These are phyloP conservation scores for Petrosia ficiformis DNA, from an alignment of 37 sponge, comb jelly and placozoan species.

Conservation along the genomic window DNA sequence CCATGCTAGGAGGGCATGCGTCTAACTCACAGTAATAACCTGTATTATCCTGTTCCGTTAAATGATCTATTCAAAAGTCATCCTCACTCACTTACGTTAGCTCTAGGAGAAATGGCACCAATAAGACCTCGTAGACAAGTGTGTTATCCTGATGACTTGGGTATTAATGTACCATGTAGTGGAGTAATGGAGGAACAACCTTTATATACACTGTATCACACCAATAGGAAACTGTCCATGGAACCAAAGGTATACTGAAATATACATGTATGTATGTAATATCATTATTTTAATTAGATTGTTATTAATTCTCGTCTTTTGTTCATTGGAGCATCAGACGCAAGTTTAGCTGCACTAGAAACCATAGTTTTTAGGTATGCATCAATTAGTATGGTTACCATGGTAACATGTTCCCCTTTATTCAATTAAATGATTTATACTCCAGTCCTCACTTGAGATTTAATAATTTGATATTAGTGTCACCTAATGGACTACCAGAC, in stretches of 20 bases:
- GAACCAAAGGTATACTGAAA: conserved; percentile 78
- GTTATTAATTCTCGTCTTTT: conserved; percentile 84
- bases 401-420: too few relatives aligned
- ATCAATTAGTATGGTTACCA: background rate
- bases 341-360: conserved; percentile 80
- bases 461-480: conserved; percentile 87
- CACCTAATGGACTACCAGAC: conserved; percentile 74
- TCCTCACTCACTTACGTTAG: background rate
- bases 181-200: conserved; percentile 47
- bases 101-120: conserved; percentile 50
- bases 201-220: conserved; percentile 90
- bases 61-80: background rate
- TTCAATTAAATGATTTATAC: background rate
- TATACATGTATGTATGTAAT: background rate
- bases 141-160: conserved; percentile 69
- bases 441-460: conserved; percentile 89
- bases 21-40: conserved; percentile 58
- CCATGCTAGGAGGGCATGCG: conserved; percentile 68
- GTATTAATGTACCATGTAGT: conserved; percentile 68
- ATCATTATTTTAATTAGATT: conserved; percentile 35
- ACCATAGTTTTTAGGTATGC: conserved; percentile 58
- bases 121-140: conserved; percentile 86
- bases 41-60: conserved; percentile 76
- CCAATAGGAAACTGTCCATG: conserved; percentile 88
- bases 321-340: conserved; percentile 93